Evolutionary conservation across 1,140 invertebrate species (phyloP).

Genomic region (Leptonema lineaticorne): DNA sequence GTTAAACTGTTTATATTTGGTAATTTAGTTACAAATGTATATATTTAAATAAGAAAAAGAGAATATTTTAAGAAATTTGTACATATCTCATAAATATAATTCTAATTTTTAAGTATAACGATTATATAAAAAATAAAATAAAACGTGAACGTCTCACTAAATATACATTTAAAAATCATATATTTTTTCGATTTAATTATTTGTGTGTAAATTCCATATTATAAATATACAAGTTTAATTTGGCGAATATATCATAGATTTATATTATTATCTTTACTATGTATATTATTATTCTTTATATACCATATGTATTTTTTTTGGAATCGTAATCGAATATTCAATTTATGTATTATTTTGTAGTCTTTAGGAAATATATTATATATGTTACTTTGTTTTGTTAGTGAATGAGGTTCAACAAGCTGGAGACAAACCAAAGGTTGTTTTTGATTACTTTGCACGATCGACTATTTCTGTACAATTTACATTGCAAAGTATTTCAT

Average conservation of each 20-base stretch:
- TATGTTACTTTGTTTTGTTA: slow-evolving; percentile 13
- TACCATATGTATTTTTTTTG: neutral
- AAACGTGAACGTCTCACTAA: neutral
- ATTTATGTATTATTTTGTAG: slow-evolving; percentile 10
- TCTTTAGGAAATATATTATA: slow-evolving; percentile 13
- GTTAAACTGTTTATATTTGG: slow-evolving; percentile 1
- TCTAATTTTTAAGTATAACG: neutral
- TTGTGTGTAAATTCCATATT: neutral
- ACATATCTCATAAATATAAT: slow-evolving; percentile 8
- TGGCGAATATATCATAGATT: too few species aligned
- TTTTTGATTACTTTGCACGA: slow-evolving; percentile 52
- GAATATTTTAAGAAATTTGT: neutral
- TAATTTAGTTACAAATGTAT: neutral
- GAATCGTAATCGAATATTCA: neutral
- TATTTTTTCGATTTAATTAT: neutral
- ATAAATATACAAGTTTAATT: neutral
- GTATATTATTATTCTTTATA: neutral
- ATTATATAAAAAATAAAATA: neutral
- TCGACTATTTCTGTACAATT: slow-evolving; percentile 36
- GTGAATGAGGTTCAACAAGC: slow-evolving; percentile 47
- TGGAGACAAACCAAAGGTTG: slow-evolving; percentile 59
- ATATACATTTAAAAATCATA: neutral
- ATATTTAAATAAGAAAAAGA: too few species aligned
- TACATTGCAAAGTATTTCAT: slow-evolving; percentile 40
- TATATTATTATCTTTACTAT: too few species aligned